These are phyloP conservation scores for Protodeltote pygarga DNA, from an alignment of 2,888 invertebrate species.

Conservation along the genomic window DNA sequence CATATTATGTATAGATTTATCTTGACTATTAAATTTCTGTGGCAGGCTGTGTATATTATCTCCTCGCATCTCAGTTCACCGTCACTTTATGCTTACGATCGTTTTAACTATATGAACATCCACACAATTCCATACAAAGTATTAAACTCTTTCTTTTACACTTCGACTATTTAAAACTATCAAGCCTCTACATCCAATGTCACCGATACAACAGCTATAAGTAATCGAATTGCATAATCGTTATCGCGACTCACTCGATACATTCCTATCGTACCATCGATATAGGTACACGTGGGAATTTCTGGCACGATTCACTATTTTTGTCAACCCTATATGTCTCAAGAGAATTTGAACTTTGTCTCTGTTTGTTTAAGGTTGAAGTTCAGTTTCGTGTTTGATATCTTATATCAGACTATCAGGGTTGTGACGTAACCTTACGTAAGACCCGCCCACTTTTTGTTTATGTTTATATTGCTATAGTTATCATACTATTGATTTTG, in stretches of 20 bases:
- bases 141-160: no score
- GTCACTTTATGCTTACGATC: no score
- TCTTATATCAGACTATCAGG: conserved; percentile 29
- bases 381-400: conserved; percentile 6
- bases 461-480: conserved; percentile 49
- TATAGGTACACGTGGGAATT: conserved; percentile 33
- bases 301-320: conserved; percentile 42
- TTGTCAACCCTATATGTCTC: conserved; percentile 4
- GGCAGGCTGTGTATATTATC: no score
- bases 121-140: no score
- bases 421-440: conserved; percentile 41
- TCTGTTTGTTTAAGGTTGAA: not conserved
- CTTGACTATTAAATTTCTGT: no score
- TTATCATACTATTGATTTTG: conserved; percentile 21
- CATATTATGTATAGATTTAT: no score
- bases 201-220: conserved; percentile 1
- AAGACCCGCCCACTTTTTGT: conserved; percentile 47
- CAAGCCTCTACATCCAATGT: no score
- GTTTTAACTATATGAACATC: no score
- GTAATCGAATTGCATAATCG: conserved; percentile 34
- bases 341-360: conserved; percentile 12
- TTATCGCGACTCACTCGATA: conserved; percentile 18
- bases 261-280: conserved; percentile 14
- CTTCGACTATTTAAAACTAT: no score
- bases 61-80: no score